Conservation (phyloP, 2,113 vertebrate species). For the Zosterops borbonicus region DNA sequence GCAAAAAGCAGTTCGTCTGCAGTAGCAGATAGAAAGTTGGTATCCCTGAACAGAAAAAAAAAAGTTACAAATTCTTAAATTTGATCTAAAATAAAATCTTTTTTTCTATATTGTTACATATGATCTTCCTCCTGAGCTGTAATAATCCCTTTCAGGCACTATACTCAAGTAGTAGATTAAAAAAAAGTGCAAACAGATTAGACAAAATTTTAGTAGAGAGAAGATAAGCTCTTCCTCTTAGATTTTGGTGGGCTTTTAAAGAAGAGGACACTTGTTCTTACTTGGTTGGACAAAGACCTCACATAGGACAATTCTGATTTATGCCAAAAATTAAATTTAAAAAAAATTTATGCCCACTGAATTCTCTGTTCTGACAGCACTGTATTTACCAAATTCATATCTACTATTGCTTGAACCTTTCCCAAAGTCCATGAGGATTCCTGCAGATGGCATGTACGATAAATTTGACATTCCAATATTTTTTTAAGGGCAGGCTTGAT, state of each 20-base stretch:
- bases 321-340: background rate
- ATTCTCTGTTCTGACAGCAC: background rate
- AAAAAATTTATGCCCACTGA: background rate
- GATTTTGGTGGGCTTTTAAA: background rate
- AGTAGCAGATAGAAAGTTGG: background rate
- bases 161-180: background rate
- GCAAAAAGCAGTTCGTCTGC: background rate
- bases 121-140: background rate
- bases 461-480: background rate
- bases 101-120: background rate
- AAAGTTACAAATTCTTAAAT: background rate
- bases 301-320: background rate
- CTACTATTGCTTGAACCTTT: background rate
- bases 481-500: background rate
- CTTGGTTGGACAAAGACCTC: background rate
- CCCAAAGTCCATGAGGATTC: background rate
- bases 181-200: background rate
- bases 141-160: background rate
- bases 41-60: slow-evolving; percentile 6
- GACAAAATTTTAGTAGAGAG: background rate
- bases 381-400: background rate
- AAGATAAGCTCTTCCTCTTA: background rate
- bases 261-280: background rate
- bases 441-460: background rate
- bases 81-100: slow-evolving; percentile 2